A percentile compares a stretch with the other conserved stretches of the same genome.
phyloP scores from a whole-genome alignment of 1,140 invertebrate species.

The Tetragnatha versicolor region DNA sequence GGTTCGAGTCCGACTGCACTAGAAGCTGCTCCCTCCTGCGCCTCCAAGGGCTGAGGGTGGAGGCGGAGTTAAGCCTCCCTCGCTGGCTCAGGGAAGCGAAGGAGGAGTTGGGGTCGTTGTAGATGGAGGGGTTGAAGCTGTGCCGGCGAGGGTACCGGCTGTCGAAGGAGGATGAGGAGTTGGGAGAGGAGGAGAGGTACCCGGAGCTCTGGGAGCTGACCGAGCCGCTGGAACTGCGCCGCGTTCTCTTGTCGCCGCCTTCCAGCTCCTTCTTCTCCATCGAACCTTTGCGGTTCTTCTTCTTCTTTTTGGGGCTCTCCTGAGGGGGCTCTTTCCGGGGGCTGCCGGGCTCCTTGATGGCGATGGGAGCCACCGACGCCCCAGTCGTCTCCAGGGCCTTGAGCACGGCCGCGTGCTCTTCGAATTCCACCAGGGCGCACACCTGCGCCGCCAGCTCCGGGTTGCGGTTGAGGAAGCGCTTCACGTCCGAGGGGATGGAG shows the following conservation, averaged over 20 bases:
- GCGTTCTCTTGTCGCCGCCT: not conserved
- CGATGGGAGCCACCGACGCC: slow-evolving; percentile 59
- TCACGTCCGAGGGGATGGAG: slow-evolving; percentile 63
- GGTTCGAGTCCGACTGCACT: slow-evolving; percentile 38
- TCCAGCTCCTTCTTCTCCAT: slow-evolving; percentile 4
- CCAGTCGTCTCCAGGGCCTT: slow-evolving; percentile 70
- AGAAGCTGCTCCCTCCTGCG: slow-evolving; percentile 32
- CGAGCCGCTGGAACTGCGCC: slow-evolving; percentile 38
- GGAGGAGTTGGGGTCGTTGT: slow-evolving; percentile 37
- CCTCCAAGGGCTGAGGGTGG: slow-evolving; percentile 34
- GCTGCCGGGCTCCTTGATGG: slow-evolving; percentile 59
- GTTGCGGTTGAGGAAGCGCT: slow-evolving; percentile 47
- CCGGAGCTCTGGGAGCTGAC: slow-evolving; percentile 44
- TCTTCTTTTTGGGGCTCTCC: slow-evolving; percentile 54
- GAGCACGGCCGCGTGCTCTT: slow-evolving; percentile 82
- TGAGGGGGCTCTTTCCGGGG: slow-evolving; percentile 54
- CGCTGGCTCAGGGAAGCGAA: slow-evolving; percentile 38
- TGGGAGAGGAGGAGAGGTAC: slow-evolving; percentile 36
- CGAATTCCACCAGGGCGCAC: slow-evolving; percentile 68
- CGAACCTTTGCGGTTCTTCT: slow-evolving; percentile 41
- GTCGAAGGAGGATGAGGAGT: slow-evolving; percentile 11
- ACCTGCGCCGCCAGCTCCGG: slow-evolving; percentile 68
- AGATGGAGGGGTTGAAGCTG: slow-evolving; percentile 30
- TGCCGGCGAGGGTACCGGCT: slow-evolving; percentile 28
- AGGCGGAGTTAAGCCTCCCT: not conserved